Base-by-base conservation (phyloP, 30 jellyfish, hydroid and myxozoan species). In the Mastigias papua region DNA sequence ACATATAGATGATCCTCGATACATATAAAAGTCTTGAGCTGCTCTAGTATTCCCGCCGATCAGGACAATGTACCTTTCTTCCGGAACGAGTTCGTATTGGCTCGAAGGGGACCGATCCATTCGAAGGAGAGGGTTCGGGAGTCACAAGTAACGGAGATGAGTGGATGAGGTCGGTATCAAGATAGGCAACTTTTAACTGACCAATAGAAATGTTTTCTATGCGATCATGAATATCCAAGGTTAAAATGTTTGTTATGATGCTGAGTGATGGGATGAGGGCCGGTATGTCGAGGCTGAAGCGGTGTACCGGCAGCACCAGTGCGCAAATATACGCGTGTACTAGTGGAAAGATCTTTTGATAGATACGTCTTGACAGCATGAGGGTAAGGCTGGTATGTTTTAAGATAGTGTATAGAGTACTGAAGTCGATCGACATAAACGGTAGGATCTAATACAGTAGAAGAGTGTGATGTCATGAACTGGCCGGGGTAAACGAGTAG, bases 171-270 rank as follows among this genome's bases (percentile, higher is more conserved):
- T 72, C 84, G 9, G 93, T 66, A 25, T 72, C 86, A 48, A 88
- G 69, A 82, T 34, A 35, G 10, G 96, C 96, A 26, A 92, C 94
- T 58, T 87, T 87, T 31, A 87, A 32, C 66, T 88, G 96, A 35
- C 77, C 92, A 35, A 87, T 17, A 65, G 67, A 33, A 81, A 85
- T 62, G 35, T 80, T 34, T 35, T 28, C 69, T 72, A 23, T 30
- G 4, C 29, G 26, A n/a, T 81, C 89, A 33, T 48, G 66, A 5
- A 67, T 73, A 42, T 35, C n/a, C 57, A 42, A 86, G 37, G 16
- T 26, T 48, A 46, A 86, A 86, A 22, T 51, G 66, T n/a, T 74
- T 58, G 27, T 46, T 49, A 42, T 31, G 27, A 17, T 89, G 94
- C 16, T 35, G 75, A 17, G 72, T 69, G 48, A 84, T 49, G 4